phyloP scores from a whole-genome alignment of 1,140 invertebrate genomes.

The Conus betulinus region DNA sequence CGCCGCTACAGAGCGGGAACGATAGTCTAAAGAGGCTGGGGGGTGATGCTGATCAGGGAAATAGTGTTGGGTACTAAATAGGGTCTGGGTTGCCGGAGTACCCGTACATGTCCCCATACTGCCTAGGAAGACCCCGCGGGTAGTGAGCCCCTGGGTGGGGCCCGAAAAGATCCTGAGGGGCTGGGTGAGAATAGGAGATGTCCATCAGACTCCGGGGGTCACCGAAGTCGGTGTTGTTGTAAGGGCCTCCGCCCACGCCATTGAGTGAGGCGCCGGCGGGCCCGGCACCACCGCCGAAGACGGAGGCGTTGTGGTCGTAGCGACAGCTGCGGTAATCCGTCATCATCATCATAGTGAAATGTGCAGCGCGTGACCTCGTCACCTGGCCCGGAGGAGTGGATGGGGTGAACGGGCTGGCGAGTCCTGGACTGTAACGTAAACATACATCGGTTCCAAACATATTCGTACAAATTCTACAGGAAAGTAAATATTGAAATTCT shows the following conservation, averaged over 20 bases:
- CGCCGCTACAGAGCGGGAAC: background rate
- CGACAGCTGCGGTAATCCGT: constrained; percentile 70
- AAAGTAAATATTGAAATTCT: too few relatives aligned
- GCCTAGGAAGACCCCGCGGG: constrained; percentile 33
- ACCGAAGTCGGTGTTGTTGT: constrained; percentile 49
- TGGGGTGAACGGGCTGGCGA: background rate
- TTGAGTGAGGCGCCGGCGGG: constrained; percentile 27
- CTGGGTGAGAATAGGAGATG: constrained; percentile 64
- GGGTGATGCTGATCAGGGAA: constrained; percentile 33
- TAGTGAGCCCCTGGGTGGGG: constrained; percentile 49
- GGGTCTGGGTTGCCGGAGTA: constrained; percentile 35
- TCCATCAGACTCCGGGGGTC: constrained; percentile 66
- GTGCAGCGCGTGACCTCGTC: background rate
- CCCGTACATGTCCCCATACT: constrained; percentile 44
- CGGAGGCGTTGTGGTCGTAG: constrained; percentile 61
- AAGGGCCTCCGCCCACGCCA: background rate
- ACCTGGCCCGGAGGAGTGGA: background rate
- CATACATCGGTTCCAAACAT: too few relatives aligned
- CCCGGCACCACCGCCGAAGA: constrained; percentile 44
- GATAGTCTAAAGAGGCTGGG: constrained; percentile 27
- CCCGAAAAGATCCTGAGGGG: constrained; percentile 47
- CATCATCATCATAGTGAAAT: constrained; percentile 70
- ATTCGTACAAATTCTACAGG: too few relatives aligned
- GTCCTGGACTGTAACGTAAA: too few relatives aligned
- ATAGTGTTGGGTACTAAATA: constrained; percentile 28